A percentile compares a stretch with the other conserved stretches of the same genome.
Evolutionary conservation across 2,888 invertebrate species (phyloP).

Genomic region (Lymantria dispar): DNA sequence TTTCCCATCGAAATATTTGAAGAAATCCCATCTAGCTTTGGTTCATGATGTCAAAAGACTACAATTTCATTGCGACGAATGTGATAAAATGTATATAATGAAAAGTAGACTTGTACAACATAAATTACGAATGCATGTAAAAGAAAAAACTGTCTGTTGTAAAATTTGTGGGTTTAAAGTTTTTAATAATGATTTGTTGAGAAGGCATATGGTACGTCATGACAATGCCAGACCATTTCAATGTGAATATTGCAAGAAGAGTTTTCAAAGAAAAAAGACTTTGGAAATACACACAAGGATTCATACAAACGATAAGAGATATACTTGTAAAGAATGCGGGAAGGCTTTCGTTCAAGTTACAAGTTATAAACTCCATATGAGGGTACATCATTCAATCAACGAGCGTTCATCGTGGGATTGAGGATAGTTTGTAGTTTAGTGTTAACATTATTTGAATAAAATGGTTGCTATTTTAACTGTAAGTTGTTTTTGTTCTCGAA

Average conservation of each 20-base stretch:
- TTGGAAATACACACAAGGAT: slow-evolving; percentile 78
- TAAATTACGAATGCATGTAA: slow-evolving; percentile 58
- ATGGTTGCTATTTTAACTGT: background rate
- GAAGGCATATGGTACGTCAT: slow-evolving; percentile 80
- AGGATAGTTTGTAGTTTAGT: background rate
- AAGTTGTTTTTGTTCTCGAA: background rate
- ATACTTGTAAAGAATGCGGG: slow-evolving; percentile 70
- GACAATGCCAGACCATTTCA: slow-evolving; percentile 79
- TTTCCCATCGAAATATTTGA: slow-evolving; percentile 51
- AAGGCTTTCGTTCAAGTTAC: slow-evolving; percentile 82
- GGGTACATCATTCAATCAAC: slow-evolving; percentile 68
- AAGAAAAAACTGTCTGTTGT: slow-evolving; percentile 55
- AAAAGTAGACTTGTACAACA: slow-evolving; percentile 55
- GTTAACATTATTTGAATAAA: background rate
- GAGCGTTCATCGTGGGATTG: slow-evolving; percentile 22
- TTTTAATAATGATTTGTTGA: slow-evolving; percentile 67
- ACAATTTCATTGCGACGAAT: slow-evolving; percentile 59
- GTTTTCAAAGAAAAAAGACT: slow-evolving; percentile 81
- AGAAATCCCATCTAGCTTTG: slow-evolving; percentile 56
- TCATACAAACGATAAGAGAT: slow-evolving; percentile 80
- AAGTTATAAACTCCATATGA: slow-evolving; percentile 80
- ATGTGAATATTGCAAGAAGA: slow-evolving; percentile 81
- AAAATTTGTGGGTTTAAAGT: slow-evolving; percentile 65
- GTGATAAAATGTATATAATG: slow-evolving; percentile 49
- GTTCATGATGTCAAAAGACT: slow-evolving; percentile 58